Evolutionary conservation across 2,113 vertebrate genomes (phyloP).

Genomic region (Pantherophis guttatus): DNA sequence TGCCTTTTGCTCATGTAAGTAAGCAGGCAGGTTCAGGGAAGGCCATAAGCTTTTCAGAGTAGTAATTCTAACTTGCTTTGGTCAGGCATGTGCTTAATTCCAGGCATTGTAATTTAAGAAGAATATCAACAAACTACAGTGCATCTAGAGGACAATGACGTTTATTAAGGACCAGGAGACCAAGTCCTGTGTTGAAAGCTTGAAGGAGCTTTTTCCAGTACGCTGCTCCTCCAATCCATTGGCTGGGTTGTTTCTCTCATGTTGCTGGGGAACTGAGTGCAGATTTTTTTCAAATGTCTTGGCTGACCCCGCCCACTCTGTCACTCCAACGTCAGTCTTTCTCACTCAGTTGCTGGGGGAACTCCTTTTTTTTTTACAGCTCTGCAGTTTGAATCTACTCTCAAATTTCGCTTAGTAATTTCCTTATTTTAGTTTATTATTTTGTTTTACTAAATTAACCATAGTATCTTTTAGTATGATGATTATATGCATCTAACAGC

Average conservation of each 20-base stretch:
- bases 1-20: neutral
- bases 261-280: too few species aligned
- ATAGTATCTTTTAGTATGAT: neutral
- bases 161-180: neutral
- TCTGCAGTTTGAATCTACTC: too few species aligned
- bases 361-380: too few species aligned
- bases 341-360: too few species aligned
- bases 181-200: neutral
- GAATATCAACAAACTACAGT: neutral
- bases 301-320: too few species aligned
- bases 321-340: too few species aligned
- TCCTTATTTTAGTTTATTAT: too few species aligned
- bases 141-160: neutral
- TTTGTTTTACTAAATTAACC: neutral
- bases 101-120: neutral
- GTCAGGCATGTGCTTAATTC: neutral
- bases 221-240: too few species aligned
- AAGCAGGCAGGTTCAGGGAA: neutral
- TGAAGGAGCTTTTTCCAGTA: neutral
- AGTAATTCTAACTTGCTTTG: neutral
- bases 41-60: neutral
- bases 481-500: neutral
- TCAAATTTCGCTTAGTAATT: too few species aligned
- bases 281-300: too few species aligned
- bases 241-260: too few species aligned